Base-by-base conservation (phyloP, 2,888 invertebrate species). In the Philopedon plagiatum region DNA sequence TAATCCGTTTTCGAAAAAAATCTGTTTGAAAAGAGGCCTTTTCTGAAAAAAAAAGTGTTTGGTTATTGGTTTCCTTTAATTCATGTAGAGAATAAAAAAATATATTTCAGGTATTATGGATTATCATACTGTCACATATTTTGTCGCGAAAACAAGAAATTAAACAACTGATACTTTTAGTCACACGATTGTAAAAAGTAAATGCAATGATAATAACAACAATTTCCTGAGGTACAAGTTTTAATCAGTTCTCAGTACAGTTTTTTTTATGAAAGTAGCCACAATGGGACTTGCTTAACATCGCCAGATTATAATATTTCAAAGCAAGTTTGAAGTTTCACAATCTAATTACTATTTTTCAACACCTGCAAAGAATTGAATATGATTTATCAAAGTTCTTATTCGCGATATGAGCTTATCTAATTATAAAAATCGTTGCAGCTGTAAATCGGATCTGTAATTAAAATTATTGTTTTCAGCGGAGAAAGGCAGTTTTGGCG, bases 291-390 rank as follows among this genome's bases (percentile, higher is more conserved):
- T 51, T 51, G 51, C 51, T 29, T 29, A 51, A 51, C 51, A 29
- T 51, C 21, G 23, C n/a, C 23, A 51, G 29, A 29, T 15, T 15
- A 51, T 29, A 13, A 21, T 19, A 13, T 51, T 51, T 51, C 13
- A 26, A 29, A 29, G 13, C 51, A 5, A 15, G 46, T 11, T 21
- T 49, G n/a, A 23, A n/a, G 23, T 49, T 51, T 15, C 15, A 29
- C 9, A 51, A 51, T 51, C 5, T 51, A 51, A 51, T 51, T 51
- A 15, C 51, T 29, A 51, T 51, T 51, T 51, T 51, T 51, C n/a
- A 51, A 5, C 29, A 8, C 7, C 29, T 29, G 15, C 19, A 29
- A 51, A 49, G 29, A 26, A 15, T 51, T 5, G 13, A 51, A 51
- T 15, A 51, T 29, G n/a, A 51, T 51, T 51, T 29, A 51, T 51